phyloP scores from a whole-genome alignment of 2,888 invertebrate species.

The Scaptomyza reducta region DNA sequence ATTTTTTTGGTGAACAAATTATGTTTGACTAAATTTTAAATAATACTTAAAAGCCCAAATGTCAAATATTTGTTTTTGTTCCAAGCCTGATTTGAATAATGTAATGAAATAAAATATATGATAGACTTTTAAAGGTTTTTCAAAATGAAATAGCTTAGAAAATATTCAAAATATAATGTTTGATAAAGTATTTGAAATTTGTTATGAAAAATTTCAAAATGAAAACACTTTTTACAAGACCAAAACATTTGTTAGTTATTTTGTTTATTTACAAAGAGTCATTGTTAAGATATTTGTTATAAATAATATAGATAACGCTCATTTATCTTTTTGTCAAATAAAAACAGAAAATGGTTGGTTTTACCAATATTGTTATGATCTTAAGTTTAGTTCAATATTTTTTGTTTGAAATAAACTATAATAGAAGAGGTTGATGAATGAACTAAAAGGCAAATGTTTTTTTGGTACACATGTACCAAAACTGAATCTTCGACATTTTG shows the following conservation, averaged over 20 bases:
- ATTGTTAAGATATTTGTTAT: no score
- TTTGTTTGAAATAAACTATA: neutral
- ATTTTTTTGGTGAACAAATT: slow-evolving; percentile 17
- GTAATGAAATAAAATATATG: no score
- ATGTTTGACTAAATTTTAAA: neutral
- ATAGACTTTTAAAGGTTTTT: no score
- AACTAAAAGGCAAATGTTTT: neutral
- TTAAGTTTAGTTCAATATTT: neutral
- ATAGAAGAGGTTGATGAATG: neutral
- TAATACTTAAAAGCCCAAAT: neutral
- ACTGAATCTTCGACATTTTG: neutral
- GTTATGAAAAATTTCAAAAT: no score
- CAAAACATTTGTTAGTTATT: no score
- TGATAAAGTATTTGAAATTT: no score
- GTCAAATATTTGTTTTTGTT: neutral
- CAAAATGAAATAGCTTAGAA: no score
- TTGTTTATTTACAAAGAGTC: no score
- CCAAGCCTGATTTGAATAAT: neutral
- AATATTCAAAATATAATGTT: no score
- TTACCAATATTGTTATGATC: neutral
- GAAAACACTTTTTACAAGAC: no score
- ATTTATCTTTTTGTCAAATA: no score
- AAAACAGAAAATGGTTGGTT: neutral
- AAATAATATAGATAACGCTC: no score
- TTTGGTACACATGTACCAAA: slow-evolving; percentile 4